A percentile compares a stretch with the other conserved stretches of the same genome.
phyloP scores from a whole-genome alignment of 2,797 vertebrate genomes.

The Ctenosaura bakeri region DNA sequence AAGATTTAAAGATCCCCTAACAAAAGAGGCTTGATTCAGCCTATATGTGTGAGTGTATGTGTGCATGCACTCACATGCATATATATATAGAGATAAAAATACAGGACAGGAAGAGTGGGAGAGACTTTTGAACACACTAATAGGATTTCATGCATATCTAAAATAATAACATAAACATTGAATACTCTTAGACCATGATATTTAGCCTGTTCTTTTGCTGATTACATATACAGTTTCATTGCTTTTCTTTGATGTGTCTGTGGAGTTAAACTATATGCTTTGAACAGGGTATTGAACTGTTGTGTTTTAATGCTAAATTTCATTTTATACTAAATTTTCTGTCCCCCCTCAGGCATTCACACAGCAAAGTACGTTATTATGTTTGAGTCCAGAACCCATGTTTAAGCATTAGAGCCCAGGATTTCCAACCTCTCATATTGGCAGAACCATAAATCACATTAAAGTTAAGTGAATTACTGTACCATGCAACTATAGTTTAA shows the following conservation, averaged over 20 bases:
- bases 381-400: slow-evolving; percentile 85
- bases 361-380: slow-evolving; percentile 80
- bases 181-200: slow-evolving; percentile 53
- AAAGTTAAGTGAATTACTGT: slow-evolving; percentile 95
- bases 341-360: slow-evolving; percentile 62
- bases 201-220: slow-evolving; percentile 55
- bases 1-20: slow-evolving; percentile 73
- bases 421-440: slow-evolving; percentile 87
- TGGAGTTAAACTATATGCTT: slow-evolving; percentile 69
- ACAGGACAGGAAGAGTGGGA: slow-evolving; percentile 1
- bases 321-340: slow-evolving; percentile 73
- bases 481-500: slow-evolving; percentile 88
- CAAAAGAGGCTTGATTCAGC: slow-evolving; percentile 71
- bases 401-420: slow-evolving; percentile 79
- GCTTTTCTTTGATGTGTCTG: slow-evolving; percentile 56
- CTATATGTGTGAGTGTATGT: background rate
- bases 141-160: slow-evolving; percentile 72
- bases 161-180: slow-evolving; percentile 71
- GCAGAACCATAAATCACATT: slow-evolving; percentile 94
- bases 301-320: slow-evolving; percentile 73
- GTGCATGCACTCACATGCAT: no score
- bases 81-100: background rate
- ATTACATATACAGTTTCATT: slow-evolving; percentile 45
- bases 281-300: slow-evolving; percentile 66
- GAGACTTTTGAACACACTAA: slow-evolving; percentile 65